Evolutionary conservation across 2,888 invertebrate species (phyloP).

Genomic region (Metallyticus violacea): DNA sequence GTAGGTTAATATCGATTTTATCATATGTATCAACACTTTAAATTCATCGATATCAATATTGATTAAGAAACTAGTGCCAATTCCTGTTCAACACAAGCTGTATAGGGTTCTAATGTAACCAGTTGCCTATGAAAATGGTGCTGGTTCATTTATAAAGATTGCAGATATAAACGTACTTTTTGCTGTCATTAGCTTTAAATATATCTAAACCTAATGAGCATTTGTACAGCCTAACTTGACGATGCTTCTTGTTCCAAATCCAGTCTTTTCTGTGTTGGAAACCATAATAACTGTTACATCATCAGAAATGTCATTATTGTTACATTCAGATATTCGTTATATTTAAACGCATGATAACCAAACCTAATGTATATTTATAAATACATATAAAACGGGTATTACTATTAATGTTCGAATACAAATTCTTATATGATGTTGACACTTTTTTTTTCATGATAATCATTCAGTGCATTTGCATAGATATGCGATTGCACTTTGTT

Average conservation of each 20-base stretch:
- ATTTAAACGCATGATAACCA: neutral
- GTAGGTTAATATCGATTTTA: too few species aligned
- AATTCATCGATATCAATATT: neutral
- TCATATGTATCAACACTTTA: too few species aligned
- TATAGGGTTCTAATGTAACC: neutral
- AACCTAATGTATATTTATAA: neutral
- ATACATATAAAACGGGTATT: constrained; percentile 18
- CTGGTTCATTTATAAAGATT: neutral
- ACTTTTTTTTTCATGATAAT: neutral
- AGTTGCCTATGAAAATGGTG: neutral
- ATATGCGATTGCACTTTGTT: neutral
- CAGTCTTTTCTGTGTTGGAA: neutral
- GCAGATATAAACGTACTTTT: neutral
- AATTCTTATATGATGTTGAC: neutral
- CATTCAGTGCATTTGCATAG: neutral
- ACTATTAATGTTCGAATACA: neutral
- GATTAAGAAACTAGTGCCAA: neutral
- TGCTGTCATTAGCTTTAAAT: neutral
- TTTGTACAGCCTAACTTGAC: neutral
- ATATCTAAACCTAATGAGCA: neutral
- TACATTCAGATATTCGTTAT: neutral
- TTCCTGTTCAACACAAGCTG: neutral
- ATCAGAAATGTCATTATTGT: constrained; percentile 31
- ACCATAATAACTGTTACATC: neutral
- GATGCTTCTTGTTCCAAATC: neutral